Conservation (phyloP, 2,888 invertebrate species). For the Nomada goodeniana region DNA sequence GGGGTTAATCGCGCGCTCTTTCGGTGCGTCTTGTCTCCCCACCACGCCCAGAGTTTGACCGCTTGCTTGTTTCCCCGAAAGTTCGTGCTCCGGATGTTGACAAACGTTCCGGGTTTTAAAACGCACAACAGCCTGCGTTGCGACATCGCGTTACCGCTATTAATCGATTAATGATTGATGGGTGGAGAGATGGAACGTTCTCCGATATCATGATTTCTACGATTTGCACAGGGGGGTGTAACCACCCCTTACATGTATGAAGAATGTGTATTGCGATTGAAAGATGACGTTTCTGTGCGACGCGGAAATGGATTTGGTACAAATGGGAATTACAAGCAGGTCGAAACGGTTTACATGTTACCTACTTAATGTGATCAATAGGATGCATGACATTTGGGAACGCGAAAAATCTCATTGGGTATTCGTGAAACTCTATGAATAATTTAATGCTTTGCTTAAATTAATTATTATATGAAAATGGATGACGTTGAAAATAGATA, state of each 20-base stretch:
- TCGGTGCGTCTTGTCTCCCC: constrained; percentile 59
- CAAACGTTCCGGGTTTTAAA: constrained; percentile 12
- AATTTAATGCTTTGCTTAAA: too few species aligned
- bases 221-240: neutral
- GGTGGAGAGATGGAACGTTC: neutral
- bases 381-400: too few species aligned
- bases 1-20: constrained; percentile 51
- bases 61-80: constrained; percentile 41
- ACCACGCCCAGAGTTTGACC: constrained; percentile 72
- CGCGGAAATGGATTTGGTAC: neutral
- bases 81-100: constrained; percentile 31
- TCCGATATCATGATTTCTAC: neutral
- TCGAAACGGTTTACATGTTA: too few species aligned
- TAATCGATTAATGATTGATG: neutral
- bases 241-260: neutral
- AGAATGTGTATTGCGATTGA: neutral
- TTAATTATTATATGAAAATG: too few species aligned
- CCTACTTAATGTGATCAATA: too few species aligned
- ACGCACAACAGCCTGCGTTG: neutral
- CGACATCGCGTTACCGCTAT: too few species aligned
- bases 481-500: too few species aligned
- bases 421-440: too few species aligned
- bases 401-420: too few species aligned
- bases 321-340: too few species aligned
- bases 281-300: neutral